Evolutionary conservation across 1,140 invertebrate species (phyloP), one percentile per base, ranked within the genome.

Genomic region (Muscidifurax raptorellus): DNA sequence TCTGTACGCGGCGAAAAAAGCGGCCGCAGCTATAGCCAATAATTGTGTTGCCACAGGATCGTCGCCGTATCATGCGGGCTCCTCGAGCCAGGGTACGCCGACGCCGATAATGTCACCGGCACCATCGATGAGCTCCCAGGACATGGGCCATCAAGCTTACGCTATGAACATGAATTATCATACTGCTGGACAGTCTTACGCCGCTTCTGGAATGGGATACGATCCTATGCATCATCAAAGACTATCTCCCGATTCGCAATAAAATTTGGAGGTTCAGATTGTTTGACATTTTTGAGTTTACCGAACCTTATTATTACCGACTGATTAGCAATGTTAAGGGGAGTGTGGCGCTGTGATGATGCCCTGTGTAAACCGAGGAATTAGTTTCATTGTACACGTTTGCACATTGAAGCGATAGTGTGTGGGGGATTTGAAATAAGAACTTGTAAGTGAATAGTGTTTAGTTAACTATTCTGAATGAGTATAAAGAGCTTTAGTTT

Each of bases 1-100:
- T 94, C 94, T 99, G 88, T 99, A 99, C 93, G 99, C 99, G 86
- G 98, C 98, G 67, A 99, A 99, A 94, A 99, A 99, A 93, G 98
- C 98, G 89, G 98, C 98, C 86, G 97, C 90, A 88, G 91, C 90
- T 89, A 92, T 92, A 89, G 91, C 93, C 91, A 92, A 90, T 91
- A 92, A 89, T 91, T 89, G 90, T 92, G 90, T 90, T 92, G 92
- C 92, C 94, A 93, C 95, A 94, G 96, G 96, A 90, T 97, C 97
- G 86, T 98, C 97, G 82, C 97, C 97, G 71, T 98, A 98, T 94
- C 97, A 96, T 88, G 96, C 97, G 96, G 96, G 96, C 87, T 95
- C 95, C 85, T 95, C 96, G 81, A 96, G 96, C 79, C 96, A 96
- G 89, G 97, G 97, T 87, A 97, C 97, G 78, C 96, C 97, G 74